A percentile compares a stretch with the other conserved stretches of the same genome.
phyloP scores from a whole-genome alignment of 2,888 invertebrate genomes.

The Tenodera sinensis region DNA sequence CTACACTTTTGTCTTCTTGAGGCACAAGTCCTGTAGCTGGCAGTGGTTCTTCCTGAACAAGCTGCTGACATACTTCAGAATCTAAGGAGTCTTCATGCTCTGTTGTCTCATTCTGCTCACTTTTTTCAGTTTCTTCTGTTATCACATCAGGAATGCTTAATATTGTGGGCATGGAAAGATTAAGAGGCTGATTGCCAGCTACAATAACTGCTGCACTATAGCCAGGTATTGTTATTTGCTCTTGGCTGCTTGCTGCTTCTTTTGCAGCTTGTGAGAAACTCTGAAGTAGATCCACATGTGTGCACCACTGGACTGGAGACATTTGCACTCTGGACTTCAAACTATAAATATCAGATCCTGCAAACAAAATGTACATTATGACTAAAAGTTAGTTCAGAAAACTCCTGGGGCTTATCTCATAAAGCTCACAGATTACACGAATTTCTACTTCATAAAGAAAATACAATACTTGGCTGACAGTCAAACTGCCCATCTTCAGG shows the following conservation, averaged over 20 bases:
- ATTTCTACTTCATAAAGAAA: too few relatives aligned
- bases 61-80: not conserved
- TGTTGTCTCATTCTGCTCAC: not conserved
- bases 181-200: conserved; percentile 8
- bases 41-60: not conserved
- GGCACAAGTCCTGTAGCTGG: not conserved
- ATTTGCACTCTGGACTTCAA: conserved; percentile 20
- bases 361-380: not conserved
- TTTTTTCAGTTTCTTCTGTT: not conserved
- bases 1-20: conserved; percentile 1
- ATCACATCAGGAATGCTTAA: not conserved
- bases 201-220: conserved; percentile 20
- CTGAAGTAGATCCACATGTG: conserved; percentile 39
- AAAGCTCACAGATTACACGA: conserved; percentile 28
- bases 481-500: too few relatives aligned
- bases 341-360: not conserved
- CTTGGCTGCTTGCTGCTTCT: conserved; percentile 26
- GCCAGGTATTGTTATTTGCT: conserved; percentile 2
- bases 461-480: too few relatives aligned
- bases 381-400: conserved; percentile 37
- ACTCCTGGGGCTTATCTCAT: conserved; percentile 35
- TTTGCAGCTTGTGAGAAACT: conserved; percentile 33
- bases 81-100: not conserved
- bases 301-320: conserved; percentile 41
- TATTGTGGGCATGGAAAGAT: not conserved